Base-by-base conservation (phyloP, 2,888 invertebrate species). In the Ormyrus rosae region DNA sequence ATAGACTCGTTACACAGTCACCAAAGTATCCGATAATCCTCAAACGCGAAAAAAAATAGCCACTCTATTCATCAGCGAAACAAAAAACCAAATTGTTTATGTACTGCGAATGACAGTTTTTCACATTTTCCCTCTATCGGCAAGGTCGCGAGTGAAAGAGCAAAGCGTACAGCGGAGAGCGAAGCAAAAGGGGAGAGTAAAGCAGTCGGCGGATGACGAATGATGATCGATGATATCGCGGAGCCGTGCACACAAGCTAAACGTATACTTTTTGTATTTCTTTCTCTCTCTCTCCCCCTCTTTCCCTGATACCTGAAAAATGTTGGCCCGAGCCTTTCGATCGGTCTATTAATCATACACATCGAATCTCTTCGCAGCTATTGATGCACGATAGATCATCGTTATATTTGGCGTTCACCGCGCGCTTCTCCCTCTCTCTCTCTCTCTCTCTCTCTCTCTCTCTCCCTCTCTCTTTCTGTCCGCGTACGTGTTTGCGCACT, bases 321-420 rank as follows among this genome's bases (percentile, higher is more conserved):
- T 64, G 53, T 9, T 6, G 34, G 19, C 9, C 45, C 46, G 9
- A n/a, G 34, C 34, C 63, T n/a, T 50, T 11, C 53, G 46, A 64
- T 48, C 65, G 56, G 61, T 13, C 68, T 68, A 78, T 78, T 68
- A 73, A 78, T 78, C 78, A 78, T 50, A 5, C 72, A 55, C 67
- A 68, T 61, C 78, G 71, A 73, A 72, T 73, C 73, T 78, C 78
- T 34, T 56, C 73, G 67, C 55, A 55, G 55, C 48, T 68, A 63
- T 73, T 56, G 78, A 67, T 68, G 68, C 60, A 46, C 68, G 8
- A 78, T 72, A 53, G 65, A 78, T 78, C 78, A 78, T 72, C 78
- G 72, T 68, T 78, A 63, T 46, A 67, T 48, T 53, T 13, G 5
- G 51, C 13, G 50, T 58, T 8, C 46, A n/a, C 50, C 13, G 50